Evolutionary conservation across 2,888 invertebrate species (phyloP).

Genomic region (Tachina lurida): DNA sequence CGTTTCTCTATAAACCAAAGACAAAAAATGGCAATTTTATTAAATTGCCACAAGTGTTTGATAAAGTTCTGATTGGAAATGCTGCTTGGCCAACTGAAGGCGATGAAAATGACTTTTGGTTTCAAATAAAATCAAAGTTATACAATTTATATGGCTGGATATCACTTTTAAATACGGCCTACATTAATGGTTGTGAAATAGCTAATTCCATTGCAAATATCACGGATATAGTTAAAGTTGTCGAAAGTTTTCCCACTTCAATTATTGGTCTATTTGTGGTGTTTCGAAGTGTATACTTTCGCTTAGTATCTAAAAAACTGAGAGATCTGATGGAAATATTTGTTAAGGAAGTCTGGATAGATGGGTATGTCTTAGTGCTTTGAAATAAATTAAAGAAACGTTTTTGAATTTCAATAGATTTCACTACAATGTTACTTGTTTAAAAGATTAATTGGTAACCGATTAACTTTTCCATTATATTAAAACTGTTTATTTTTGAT

Average conservation of each 20-base stretch:
- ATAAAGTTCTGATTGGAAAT: conserved; percentile 22
- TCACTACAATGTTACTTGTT: too few species aligned
- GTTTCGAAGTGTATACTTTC: conserved; percentile 28
- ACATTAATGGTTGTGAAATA: conserved; percentile 23
- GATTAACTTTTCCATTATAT: too few species aligned
- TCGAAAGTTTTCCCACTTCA: conserved; percentile 33
- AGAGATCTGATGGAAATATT: conserved; percentile 15
- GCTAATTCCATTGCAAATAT: conserved; percentile 29
- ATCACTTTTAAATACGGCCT: neutral
- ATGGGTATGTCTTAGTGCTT: conserved; percentile 49
- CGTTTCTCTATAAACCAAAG: conserved; percentile 40
- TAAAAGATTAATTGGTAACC: too few species aligned
- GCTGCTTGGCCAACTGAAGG: conserved; percentile 50
- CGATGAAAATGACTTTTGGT: conserved; percentile 7
- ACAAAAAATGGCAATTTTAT: conserved; percentile 26
- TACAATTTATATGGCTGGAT: conserved; percentile 43
- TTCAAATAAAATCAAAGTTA: neutral
- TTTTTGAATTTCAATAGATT: too few species aligned
- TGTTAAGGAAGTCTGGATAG: conserved; percentile 46
- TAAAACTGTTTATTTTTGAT: too few species aligned
- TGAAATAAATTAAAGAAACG: too few species aligned
- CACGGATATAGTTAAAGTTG: conserved; percentile 36
- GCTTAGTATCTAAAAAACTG: neutral
- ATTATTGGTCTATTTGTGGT: conserved; percentile 31
- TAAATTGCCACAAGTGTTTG: conserved; percentile 35